Evolutionary conservation across 2,888 invertebrate genomes (phyloP), one percentile per base, ranked within the genome.

Genomic region (Athetis lepigone): DNA sequence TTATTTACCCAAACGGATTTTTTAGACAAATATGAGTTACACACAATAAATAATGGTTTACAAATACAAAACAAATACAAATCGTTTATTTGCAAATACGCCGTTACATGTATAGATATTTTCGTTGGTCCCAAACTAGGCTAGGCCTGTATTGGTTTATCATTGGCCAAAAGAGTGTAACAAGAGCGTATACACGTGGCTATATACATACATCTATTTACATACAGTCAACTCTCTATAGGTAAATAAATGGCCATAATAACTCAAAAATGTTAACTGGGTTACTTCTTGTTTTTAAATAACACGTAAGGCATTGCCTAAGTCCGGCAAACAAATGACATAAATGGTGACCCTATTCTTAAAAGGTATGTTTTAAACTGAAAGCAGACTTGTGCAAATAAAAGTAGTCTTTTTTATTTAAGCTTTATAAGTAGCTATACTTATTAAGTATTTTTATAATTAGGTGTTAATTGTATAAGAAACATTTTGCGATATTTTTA

Each of bases 311-410:
- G 19, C 7, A 16, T 71, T 74, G 37, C 60, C 13, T 37, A 58
- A 77, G 61, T 45, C 59, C 66, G 43, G 23, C 13, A 54, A 68
- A 67, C 40, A 64, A 2, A 40, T 40, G 59, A 63, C 77, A 77
- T 70, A n/a, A n/a, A 56, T 80, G 79, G 78, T 66, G 73, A 64
- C 79, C 78, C 75, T 67, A 75, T 73, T 77, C 21, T 9, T 29
- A 43, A 70, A 75, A 52, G 42, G 60, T 36, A 4, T 39, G 61
- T 54, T 67, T 57, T 56, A 60, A 40, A 37, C 46, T 7, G 51
- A 56, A 33, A 43, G 18, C 54, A 51, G 42, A 36, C 58, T 51
- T 21, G 47, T 19, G 40, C 37, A 2, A 21, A 13, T 13, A 21
- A 2, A 37, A 21, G 2, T 47, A 6, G 43, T 9, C 2, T 43